phyloP scores from a whole-genome alignment of 2,797 vertebrate species.

The Morelia viridis region DNA sequence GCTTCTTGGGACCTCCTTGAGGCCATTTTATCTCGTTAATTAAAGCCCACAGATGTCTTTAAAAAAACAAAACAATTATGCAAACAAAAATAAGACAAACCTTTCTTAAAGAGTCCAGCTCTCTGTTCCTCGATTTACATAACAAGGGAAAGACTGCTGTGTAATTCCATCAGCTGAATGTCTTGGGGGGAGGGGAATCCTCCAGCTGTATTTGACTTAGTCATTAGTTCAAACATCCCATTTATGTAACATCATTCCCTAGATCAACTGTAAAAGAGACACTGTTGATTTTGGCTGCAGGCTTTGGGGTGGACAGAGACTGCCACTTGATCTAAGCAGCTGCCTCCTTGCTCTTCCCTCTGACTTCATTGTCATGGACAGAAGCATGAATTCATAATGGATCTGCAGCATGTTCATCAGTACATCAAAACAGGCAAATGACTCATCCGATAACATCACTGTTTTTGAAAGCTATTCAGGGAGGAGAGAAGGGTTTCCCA shows the following conservation, averaged over 20 bases:
- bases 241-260: conserved; percentile 53
- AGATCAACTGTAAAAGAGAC: conserved; percentile 48
- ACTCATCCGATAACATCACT: conserved; percentile 60
- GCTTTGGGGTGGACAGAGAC: conserved; percentile 42
- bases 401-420: conserved; percentile 34
- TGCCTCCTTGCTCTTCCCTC: conserved; percentile 43
- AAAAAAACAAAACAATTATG: conserved; percentile 10
- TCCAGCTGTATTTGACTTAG: conserved; percentile 64
- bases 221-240: conserved; percentile 59
- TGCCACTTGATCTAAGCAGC: conserved; percentile 58
- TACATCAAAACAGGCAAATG: conserved; percentile 54
- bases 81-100: conserved; percentile 5
- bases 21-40: not conserved
- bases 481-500: conserved; percentile 37
- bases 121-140: conserved; percentile 60
- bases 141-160: conserved; percentile 59
- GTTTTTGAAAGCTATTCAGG: conserved; percentile 39
- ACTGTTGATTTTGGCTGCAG: conserved; percentile 59
- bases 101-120: conserved; percentile 53
- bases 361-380: conserved; percentile 49
- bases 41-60: not conserved
- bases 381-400: conserved; percentile 55
- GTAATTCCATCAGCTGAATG: conserved; percentile 56
- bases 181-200: conserved; percentile 43
- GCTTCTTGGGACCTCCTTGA: not conserved